Conservation (phyloP, 2,888 invertebrate genomes). For the Microctonus aethiopoides region DNA sequence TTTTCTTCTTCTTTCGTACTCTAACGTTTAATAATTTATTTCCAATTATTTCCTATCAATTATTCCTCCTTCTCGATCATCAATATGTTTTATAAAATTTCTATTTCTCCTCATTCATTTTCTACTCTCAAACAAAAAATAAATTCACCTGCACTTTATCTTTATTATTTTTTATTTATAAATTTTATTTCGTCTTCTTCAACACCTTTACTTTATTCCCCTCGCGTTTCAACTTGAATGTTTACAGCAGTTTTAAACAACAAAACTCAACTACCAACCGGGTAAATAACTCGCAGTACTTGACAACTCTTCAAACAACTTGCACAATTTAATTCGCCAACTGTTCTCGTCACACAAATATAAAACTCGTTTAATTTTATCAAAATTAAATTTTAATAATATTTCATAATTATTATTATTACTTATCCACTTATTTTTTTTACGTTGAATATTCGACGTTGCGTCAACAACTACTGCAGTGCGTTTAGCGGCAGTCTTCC, state of each 20-base stretch:
- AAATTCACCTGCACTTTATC: not conserved
- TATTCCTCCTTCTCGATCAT: not conserved
- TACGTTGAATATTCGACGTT: not conserved
- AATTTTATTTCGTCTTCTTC: not conserved
- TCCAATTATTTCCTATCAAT: too few species aligned
- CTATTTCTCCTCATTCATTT: not conserved
- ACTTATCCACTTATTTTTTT: not conserved
- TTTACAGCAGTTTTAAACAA: conserved; percentile 1
- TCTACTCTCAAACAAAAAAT: not conserved
- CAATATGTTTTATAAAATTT: not conserved
- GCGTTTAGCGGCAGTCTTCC: not conserved
- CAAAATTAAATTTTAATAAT: not conserved
- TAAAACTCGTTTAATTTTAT: not conserved
- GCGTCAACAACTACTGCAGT: conserved; percentile 1
- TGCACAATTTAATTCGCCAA: conserved; percentile 1
- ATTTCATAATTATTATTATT: not conserved
- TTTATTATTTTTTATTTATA: not conserved
- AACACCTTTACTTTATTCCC: not conserved
- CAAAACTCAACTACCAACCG: not conserved
- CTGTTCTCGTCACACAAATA: not conserved
- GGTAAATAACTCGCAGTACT: not conserved
- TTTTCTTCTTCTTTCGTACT: conserved; percentile 26
- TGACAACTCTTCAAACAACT: not conserved
- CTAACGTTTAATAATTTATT: conserved; percentile 20
- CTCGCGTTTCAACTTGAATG: not conserved